phyloP scores from a whole-genome alignment of 2,888 invertebrate genomes.

The Acanthococcus lagerstroemiae region DNA sequence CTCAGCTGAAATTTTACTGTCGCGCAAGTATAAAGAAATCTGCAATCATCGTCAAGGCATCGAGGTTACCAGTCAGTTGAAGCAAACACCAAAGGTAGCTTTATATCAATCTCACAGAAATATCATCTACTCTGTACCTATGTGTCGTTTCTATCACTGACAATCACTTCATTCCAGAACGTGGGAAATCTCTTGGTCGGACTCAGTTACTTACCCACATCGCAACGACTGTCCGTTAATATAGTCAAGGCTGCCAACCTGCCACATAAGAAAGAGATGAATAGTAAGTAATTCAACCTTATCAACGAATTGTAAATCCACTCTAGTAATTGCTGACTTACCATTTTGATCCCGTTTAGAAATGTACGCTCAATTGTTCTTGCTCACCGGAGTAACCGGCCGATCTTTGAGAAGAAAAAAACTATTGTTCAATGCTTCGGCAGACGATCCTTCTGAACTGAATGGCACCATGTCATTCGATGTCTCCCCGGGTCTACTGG shows the following conservation, averaged over 20 bases:
- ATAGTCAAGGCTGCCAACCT: slow-evolving; percentile 22
- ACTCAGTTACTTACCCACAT: slow-evolving; percentile 26
- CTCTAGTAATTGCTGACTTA: not conserved
- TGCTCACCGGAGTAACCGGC: slow-evolving; percentile 18
- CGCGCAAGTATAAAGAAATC: slow-evolving; percentile 22
- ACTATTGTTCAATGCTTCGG: slow-evolving; percentile 2
- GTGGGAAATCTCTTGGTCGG: slow-evolving; percentile 26
- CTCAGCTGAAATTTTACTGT: slow-evolving; percentile 5
- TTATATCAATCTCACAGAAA: not conserved
- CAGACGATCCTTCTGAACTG: slow-evolving; percentile 9
- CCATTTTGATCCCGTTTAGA: not conserved
- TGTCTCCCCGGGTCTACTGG: slow-evolving; percentile 12
- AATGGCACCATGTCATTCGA: slow-evolving; percentile 23
- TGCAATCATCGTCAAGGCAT: not conserved
- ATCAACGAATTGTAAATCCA: not conserved
- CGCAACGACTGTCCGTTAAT: slow-evolving; percentile 18
- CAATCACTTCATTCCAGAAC: not conserved
- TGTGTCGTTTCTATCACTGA: not conserved
- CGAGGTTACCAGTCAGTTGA: slow-evolving; percentile 11
- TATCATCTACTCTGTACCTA: not conserved
- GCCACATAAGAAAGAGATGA: slow-evolving; percentile 4
- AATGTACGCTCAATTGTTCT: slow-evolving; percentile 14
- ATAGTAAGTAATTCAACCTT: slow-evolving; percentile 1
- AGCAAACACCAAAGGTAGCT: slow-evolving; percentile 13
- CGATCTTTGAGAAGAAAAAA: slow-evolving; percentile 19